A percentile compares a stretch with the other conserved stretches of the same genome.
Conservation (phyloP, 2,888 invertebrate species). For the Gisinianus flammeolus region DNA sequence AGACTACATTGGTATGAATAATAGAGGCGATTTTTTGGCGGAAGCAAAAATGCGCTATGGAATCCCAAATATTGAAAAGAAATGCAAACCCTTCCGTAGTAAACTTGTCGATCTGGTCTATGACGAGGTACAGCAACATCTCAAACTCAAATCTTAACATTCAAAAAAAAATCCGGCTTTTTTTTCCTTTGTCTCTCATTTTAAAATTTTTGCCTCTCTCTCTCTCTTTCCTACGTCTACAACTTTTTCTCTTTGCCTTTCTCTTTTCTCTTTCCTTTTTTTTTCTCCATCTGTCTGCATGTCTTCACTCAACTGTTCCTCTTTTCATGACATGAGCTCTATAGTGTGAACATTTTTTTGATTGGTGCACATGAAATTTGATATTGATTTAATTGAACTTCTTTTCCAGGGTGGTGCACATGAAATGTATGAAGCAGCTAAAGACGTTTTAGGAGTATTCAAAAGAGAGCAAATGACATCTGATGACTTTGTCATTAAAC, state of each 20-base stretch:
- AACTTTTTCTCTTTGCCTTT: too few relatives aligned
- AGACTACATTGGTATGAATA: background rate
- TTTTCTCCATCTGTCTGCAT: too few relatives aligned
- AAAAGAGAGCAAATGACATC: slow-evolving; percentile 46
- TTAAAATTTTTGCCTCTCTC: too few relatives aligned
- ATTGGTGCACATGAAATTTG: background rate
- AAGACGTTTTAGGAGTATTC: slow-evolving; percentile 45
- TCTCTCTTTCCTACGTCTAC: too few relatives aligned
- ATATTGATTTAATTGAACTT: background rate
- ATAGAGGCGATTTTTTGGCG: slow-evolving; percentile 19
- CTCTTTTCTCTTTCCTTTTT: too few relatives aligned
- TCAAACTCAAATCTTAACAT: background rate
- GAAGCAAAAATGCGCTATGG: slow-evolving; percentile 42
- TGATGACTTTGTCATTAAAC: slow-evolving; percentile 48
- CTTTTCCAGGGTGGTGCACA: slow-evolving; percentile 7
- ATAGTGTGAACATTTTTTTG: too few relatives aligned
- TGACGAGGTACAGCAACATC: slow-evolving; percentile 38
- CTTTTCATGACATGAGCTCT: too few relatives aligned
- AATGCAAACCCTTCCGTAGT: slow-evolving; percentile 50
- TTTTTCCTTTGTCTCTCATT: background rate
- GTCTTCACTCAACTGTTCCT: too few relatives aligned
- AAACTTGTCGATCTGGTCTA: slow-evolving; percentile 45
- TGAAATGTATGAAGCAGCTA: slow-evolving; percentile 48
- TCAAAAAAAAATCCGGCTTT: background rate
- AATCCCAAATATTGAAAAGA: slow-evolving; percentile 45